A percentile compares a stretch with the other conserved stretches of the same genome.
Evolutionary conservation across 2,888 invertebrate species (phyloP).

Genomic region (Leptinotarsa haldemani): DNA sequence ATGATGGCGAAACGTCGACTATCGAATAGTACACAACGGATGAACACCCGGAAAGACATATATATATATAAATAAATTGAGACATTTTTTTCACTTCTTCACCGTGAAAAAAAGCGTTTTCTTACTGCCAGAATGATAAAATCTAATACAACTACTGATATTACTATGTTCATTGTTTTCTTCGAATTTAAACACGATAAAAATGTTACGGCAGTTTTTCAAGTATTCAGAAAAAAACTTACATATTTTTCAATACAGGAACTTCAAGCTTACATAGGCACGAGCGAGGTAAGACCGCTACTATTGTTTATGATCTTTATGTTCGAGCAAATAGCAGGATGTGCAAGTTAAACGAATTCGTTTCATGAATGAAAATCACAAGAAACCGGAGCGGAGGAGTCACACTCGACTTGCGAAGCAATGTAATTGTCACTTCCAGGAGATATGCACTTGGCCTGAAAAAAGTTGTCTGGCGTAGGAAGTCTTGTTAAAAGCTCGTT

Average conservation of each 20-base stretch:
- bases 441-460: slow-evolving; percentile 28
- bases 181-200: no score
- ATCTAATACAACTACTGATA: no score
- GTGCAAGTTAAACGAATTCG: not conserved
- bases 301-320: slow-evolving; percentile 4
- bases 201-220: no score
- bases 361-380: slow-evolving; percentile 13
- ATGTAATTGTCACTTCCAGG: slow-evolving; percentile 38
- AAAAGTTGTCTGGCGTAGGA: slow-evolving; percentile 13
- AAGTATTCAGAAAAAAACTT: not conserved
- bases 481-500: slow-evolving; percentile 11
- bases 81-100: no score
- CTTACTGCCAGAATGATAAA: no score
- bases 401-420: slow-evolving; percentile 31
- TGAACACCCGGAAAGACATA: no score
- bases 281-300: not conserved
- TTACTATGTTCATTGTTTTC: no score
- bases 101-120: no score
- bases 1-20: no score
- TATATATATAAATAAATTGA: no score
- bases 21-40: no score
- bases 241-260: not conserved
- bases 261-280: slow-evolving; percentile 1
- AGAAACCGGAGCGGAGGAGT: slow-evolving; percentile 19
- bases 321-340: slow-evolving; percentile 9